Conservation (phyloP, 2,888 invertebrate species). For the Eupsilia transversa region DNA sequence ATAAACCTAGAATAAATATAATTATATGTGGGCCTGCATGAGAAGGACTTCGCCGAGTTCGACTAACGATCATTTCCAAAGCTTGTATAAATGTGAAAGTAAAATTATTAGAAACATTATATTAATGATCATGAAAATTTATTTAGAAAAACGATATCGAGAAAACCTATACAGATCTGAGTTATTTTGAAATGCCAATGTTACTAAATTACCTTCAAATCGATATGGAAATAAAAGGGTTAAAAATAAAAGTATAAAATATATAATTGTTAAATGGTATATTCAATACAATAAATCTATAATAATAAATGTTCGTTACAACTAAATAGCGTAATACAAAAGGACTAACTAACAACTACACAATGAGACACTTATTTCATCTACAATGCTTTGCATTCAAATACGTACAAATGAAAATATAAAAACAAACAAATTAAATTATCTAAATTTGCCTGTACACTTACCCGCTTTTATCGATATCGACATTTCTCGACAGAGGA, state of each 20-base stretch:
- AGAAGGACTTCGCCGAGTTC: background rate
- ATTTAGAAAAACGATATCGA: background rate
- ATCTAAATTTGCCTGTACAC: slow-evolving; percentile 33
- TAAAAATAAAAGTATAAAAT: slow-evolving; percentile 57
- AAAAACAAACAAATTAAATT: slow-evolving; percentile 21
- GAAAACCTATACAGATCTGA: background rate
- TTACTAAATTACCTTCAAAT: background rate
- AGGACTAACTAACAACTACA: slow-evolving; percentile 60
- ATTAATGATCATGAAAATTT: background rate
- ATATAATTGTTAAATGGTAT: slow-evolving; percentile 62
- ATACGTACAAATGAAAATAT: slow-evolving; percentile 44
- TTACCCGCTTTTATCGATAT: slow-evolving; percentile 33
- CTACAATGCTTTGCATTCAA: slow-evolving; percentile 46
- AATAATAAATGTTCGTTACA: slow-evolving; percentile 60
- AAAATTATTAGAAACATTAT: background rate
- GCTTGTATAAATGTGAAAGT: background rate
- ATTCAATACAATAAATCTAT: slow-evolving; percentile 68
- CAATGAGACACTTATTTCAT: slow-evolving; percentile 55
- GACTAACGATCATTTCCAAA: background rate
- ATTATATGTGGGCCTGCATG: background rate
- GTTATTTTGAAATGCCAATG: background rate
- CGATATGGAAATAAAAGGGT: slow-evolving; percentile 2
- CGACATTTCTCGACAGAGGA: slow-evolving; percentile 7
- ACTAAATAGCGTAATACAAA: slow-evolving; percentile 58
- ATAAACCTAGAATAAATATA: background rate